These are phyloP conservation scores for Lonchura striata DNA, from an alignment of 2,113 vertebrate species.

Conservation along the genomic window DNA sequence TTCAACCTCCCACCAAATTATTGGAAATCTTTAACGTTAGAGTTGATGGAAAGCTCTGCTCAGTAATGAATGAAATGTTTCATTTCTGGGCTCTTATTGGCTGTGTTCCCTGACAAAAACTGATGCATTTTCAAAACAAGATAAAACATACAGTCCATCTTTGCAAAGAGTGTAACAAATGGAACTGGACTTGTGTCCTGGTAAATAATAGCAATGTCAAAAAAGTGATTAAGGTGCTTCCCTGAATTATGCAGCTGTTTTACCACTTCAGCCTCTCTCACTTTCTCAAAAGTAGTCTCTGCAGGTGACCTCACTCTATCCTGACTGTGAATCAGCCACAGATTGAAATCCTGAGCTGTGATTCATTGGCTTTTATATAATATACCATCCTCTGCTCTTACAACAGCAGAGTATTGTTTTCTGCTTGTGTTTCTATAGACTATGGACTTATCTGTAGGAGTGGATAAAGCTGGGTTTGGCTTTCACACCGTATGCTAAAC, in stretches of 20 bases:
- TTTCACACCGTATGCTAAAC: slow-evolving; percentile 26
- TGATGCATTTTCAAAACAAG: slow-evolving; percentile 56
- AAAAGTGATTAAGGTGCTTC: slow-evolving; percentile 53
- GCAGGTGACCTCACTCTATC: slow-evolving; percentile 59
- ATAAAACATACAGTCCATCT: slow-evolving; percentile 56
- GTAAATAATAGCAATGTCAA: slow-evolving; percentile 53
- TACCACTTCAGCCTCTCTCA: background rate
- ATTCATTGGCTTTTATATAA: slow-evolving; percentile 43
- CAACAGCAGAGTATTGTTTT: background rate
- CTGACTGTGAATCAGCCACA: slow-evolving; percentile 23
- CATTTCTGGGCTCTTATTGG: slow-evolving; percentile 44
- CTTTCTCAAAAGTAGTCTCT: slow-evolving; percentile 21
- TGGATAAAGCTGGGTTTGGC: slow-evolving; percentile 22
- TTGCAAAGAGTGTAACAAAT: slow-evolving; percentile 29
- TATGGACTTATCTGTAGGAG: slow-evolving; percentile 3
- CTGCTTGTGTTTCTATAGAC: background rate
- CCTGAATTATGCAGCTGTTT: slow-evolving; percentile 45
- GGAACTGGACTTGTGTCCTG: slow-evolving; percentile 7
- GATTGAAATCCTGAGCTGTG: slow-evolving; percentile 49
- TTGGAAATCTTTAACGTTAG: slow-evolving; percentile 61
- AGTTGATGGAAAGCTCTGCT: slow-evolving; percentile 55
- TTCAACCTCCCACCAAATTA: slow-evolving; percentile 48
- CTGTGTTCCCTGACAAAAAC: slow-evolving; percentile 59
- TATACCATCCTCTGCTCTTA: background rate
- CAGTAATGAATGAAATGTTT: slow-evolving; percentile 40